Base-by-base conservation (phyloP, 2,888 invertebrate species). In the Mesorhabditis sp. region DNA sequence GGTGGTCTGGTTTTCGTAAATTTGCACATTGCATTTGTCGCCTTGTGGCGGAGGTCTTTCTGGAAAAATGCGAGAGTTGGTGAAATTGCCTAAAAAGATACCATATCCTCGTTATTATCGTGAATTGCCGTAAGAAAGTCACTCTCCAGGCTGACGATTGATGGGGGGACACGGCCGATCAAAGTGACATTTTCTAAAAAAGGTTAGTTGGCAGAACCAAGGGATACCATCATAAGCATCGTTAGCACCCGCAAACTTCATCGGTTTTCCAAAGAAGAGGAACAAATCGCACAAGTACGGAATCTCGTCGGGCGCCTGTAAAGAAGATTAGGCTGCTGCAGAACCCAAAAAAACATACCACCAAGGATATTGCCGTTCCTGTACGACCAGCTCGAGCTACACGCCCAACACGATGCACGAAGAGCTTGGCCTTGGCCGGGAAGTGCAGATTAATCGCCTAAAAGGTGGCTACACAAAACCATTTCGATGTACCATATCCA, bases 401-500 rank as follows among this genome's bases (percentile, higher is more conserved):
- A 91, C 89, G 85, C 92, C 96, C 97, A 72, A 97, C 98, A 90
- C 98, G 90, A 88, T 99, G 98, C 43, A 99, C 93, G 88, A 96
- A 99, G 42, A 99, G 89, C 87, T 99, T 99, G 0, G 95, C 91
- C 86, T 94, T 96, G 0, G 94, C 92, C 0, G 98, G 97, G 86
- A 99, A 98, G 89, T 97, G 93, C 83, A 91, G 93, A 87, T 99
- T 99, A 69, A 99, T 92, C 50, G 97, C 97, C 75, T 79, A 64
- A 42, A 75, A 44, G 68, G 13, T 66, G 42, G 13, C 43, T n/a
- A 28, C n/a, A 61, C 13, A 15, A 61, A 28, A 44, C 28, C 28
- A 67, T 41, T 42, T 4, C 6, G 15, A 41, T 67, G 6, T 65
- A 78, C 80, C 67, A 75, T 93, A 85, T 98, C 97, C 77, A 99